Evolutionary conservation across 2,113 vertebrate species (phyloP).

Genomic region (Nothobranchius furzeri): DNA sequence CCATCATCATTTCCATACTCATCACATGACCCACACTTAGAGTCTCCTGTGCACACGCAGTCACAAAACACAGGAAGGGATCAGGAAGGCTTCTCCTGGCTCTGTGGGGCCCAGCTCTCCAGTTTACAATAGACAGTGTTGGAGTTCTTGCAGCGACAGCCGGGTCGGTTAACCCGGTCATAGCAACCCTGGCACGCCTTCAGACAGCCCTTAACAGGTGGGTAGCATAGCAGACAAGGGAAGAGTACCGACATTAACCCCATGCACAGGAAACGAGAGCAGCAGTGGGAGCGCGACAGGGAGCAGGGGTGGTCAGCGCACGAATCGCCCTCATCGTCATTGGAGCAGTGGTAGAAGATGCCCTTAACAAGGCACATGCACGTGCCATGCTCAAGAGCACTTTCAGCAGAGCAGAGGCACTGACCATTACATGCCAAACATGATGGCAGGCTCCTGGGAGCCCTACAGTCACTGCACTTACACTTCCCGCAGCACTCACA

Average conservation of each 20-base stretch:
- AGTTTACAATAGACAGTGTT: conserved; percentile 98
- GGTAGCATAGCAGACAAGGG: conserved; percentile 96
- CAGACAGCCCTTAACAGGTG: conserved; percentile 90
- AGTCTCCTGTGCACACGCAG: conserved; percentile 34
- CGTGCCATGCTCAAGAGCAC: conserved; percentile 93
- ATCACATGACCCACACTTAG: conserved; percentile 66
- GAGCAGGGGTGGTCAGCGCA: conserved; percentile 96
- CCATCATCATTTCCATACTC: conserved; percentile 65
- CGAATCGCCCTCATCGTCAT: conserved; percentile 93
- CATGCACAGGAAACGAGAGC: conserved; percentile 96
- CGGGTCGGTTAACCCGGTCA: conserved; percentile 88
- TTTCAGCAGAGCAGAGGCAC: conserved; percentile 94
- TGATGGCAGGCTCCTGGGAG: conserved; percentile 89
- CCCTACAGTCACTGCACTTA: conserved; percentile 93
- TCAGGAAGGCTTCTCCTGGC: conserved; percentile 91
- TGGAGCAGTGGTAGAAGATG: conserved; percentile 98
- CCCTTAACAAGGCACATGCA: conserved; percentile 98
- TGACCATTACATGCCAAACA: conserved; percentile 92
- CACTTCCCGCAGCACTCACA: conserved; percentile 95
- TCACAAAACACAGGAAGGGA: conserved; percentile 44
- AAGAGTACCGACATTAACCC: conserved; percentile 90
- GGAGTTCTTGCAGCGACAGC: conserved; percentile 97
- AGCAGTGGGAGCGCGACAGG: conserved; percentile 92
- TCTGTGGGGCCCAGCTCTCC: conserved; percentile 87
- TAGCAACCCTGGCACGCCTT: conserved; percentile 90